A percentile compares a stretch with the other conserved stretches of the same genome.
Evolutionary conservation across 2,797 vertebrate species (phyloP).

Genomic region (Poeciliopsis gracilis): DNA sequence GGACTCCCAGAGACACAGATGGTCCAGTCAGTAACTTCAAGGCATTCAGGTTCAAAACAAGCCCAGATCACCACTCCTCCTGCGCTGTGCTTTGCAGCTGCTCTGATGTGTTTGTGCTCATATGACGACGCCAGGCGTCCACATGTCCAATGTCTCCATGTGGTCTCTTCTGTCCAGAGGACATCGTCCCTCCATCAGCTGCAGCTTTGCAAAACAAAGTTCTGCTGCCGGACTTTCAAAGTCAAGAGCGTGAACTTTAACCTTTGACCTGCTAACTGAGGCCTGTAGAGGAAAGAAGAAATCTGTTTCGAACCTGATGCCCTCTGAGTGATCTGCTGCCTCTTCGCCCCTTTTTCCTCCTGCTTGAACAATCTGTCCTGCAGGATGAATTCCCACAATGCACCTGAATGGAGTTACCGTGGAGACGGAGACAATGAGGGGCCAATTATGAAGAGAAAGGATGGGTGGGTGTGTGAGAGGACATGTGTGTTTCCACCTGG

Average conservation of each 20-base stretch:
- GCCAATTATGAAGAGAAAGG: conserved; percentile 45
- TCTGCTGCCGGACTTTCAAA: not conserved
- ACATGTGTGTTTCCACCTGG: conserved; percentile 1
- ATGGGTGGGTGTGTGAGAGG: conserved; percentile 21
- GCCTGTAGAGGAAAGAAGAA: not conserved
- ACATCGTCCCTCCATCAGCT: not conserved
- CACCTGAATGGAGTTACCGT: conserved; percentile 54
- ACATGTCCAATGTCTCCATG: not conserved
- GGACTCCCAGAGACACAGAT: not conserved
- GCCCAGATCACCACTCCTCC: not conserved
- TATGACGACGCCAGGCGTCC: not conserved
- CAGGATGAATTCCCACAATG: conserved; percentile 55
- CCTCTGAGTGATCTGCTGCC: not conserved
- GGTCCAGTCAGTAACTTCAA: not conserved
- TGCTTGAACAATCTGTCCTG: conserved; percentile 12
- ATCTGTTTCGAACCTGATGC: not conserved
- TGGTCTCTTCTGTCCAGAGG: not conserved
- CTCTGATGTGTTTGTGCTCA: not conserved
- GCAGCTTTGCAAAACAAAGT: not conserved
- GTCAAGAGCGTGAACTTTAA: not conserved
- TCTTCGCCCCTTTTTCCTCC: conserved; percentile 44
- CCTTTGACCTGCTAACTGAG: not conserved
- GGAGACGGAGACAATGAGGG: conserved; percentile 47
- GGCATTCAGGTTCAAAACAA: not conserved
- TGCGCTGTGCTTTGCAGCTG: not conserved